Conservation (phyloP, 2,113 vertebrate species). For the Polyodon spathula region DNA sequence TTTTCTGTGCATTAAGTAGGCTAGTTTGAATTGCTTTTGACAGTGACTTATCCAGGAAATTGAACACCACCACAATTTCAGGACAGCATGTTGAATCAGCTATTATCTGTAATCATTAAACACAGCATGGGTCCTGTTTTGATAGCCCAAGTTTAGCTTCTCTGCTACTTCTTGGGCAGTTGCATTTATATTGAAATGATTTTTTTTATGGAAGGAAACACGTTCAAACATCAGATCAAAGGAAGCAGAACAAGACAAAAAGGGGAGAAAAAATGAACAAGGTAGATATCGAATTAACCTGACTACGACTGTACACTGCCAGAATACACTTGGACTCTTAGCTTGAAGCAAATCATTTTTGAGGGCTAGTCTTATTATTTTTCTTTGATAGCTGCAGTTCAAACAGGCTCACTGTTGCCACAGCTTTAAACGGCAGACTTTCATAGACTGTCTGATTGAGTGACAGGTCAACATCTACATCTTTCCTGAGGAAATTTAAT, state of each 20-base stretch:
- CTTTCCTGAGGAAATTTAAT: slow-evolving; percentile 69
- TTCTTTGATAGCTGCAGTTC: slow-evolving; percentile 66
- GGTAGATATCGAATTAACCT: slow-evolving; percentile 61
- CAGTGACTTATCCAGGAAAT: neutral
- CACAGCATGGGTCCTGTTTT: neutral
- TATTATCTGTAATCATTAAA: neutral
- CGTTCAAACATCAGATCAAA: slow-evolving; percentile 44
- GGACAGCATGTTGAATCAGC: neutral
- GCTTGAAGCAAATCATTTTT: slow-evolving; percentile 60
- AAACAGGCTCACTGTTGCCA: slow-evolving; percentile 70
- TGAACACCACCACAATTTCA: neutral
- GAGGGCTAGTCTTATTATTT: slow-evolving; percentile 57
- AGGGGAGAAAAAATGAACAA: slow-evolving; percentile 46
- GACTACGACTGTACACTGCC: slow-evolving; percentile 61
- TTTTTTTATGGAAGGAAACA: slow-evolving; percentile 25
- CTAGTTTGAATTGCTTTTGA: neutral
- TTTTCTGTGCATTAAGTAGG: neutral
- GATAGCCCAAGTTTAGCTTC: neutral
- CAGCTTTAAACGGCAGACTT: slow-evolving; percentile 57
- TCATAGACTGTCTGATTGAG: slow-evolving; percentile 65
- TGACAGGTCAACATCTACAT: slow-evolving; percentile 73
- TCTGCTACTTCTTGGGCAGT: neutral
- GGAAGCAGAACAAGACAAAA: slow-evolving; percentile 52
- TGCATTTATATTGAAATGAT: neutral
- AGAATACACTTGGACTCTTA: slow-evolving; percentile 52